A percentile compares a stretch with the other conserved stretches of the same genome.
Evolutionary conservation across 2,888 invertebrate genomes (phyloP).

Genomic region (Pseudolycoriella hygida): DNA sequence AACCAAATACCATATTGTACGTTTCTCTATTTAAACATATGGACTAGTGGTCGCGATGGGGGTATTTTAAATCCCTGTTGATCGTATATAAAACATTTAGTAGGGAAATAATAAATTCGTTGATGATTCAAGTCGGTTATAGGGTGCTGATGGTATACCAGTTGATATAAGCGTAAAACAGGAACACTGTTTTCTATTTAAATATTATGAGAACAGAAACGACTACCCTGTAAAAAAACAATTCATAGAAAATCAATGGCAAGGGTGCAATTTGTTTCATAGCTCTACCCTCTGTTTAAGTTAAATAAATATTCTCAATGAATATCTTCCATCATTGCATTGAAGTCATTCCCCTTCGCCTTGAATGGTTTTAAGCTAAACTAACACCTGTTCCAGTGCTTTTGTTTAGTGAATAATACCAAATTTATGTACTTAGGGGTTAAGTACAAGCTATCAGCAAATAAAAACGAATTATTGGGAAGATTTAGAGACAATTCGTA

Average conservation of each 20-base stretch:
- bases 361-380: slow-evolving; percentile 12
- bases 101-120: too few species aligned
- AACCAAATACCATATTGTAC: slow-evolving; percentile 2
- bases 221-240: background rate
- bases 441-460: background rate
- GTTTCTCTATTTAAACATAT: slow-evolving; percentile 9
- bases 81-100: background rate
- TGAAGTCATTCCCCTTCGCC: slow-evolving; percentile 1
- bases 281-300: background rate
- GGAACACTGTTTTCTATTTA: background rate
- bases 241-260: background rate
- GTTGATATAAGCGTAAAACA: background rate
- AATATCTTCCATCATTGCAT: background rate
- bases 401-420: background rate
- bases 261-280: background rate
- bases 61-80: slow-evolving; percentile 5
- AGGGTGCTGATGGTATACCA: too few species aligned
- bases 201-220: background rate
- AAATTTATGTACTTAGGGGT: slow-evolving; percentile 1
- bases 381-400: slow-evolving; percentile 17
- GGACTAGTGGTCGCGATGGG: slow-evolving; percentile 16
- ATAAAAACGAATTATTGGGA: too few species aligned
- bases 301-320: too few species aligned
- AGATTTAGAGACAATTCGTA: background rate
- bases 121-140: too few species aligned